Conservation (phyloP, 2,888 invertebrate species). For the Cantharis rustica region DNA sequence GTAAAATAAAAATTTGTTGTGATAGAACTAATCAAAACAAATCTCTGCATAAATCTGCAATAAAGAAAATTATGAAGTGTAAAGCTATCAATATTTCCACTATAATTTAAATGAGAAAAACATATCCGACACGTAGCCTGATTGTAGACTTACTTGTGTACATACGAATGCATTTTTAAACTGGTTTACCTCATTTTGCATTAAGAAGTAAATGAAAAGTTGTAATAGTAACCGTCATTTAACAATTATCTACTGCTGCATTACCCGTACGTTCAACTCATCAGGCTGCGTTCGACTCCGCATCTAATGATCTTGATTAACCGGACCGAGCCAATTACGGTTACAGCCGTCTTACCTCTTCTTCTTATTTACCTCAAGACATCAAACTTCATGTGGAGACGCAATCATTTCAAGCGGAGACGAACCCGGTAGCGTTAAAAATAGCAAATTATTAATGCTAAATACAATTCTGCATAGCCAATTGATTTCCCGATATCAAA, state of each 20-base stretch:
- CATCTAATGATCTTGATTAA: constrained; percentile 32
- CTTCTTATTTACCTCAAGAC: constrained; percentile 26
- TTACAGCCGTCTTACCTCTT: constrained; percentile 24
- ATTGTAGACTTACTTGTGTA: background rate
- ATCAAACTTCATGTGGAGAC: constrained; percentile 26
- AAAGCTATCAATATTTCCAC: background rate
- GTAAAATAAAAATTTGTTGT: background rate
- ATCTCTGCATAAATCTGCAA: background rate
- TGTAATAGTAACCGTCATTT: constrained; percentile 14
- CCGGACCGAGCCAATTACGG: constrained; percentile 28
- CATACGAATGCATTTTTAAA: constrained; percentile 3
- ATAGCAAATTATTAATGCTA: constrained; percentile 21
- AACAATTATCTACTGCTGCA: constrained; percentile 24
- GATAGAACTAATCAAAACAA: background rate
- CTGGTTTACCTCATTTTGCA: background rate
- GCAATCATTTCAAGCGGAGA: constrained; percentile 18
- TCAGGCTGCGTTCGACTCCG: constrained; percentile 26
- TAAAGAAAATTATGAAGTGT: background rate
- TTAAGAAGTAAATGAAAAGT: constrained; percentile 10
- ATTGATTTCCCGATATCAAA: constrained; percentile 21
- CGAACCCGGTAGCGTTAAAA: constrained; percentile 19
- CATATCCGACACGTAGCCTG: background rate
- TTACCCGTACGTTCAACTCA: constrained; percentile 30
- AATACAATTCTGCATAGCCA: constrained; percentile 22
- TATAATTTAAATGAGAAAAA: background rate